These are phyloP conservation scores for Synanthedon myopaeformis DNA, from an alignment of 2,888 invertebrate species.

Conservation along the genomic window DNA sequence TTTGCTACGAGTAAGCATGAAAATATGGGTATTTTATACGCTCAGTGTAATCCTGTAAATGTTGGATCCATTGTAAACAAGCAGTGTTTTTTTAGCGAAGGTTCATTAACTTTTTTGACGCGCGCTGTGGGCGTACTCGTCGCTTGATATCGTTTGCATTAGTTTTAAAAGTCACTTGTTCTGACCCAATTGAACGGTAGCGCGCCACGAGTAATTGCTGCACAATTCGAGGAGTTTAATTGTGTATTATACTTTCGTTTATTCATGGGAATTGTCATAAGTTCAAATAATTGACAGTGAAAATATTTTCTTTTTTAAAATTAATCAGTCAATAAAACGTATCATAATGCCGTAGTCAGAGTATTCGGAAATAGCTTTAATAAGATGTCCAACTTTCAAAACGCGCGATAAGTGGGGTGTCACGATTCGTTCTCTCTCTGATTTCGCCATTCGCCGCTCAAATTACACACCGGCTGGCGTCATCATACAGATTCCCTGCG, in stretches of 20 bases:
- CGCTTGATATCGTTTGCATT: slow-evolving; percentile 56
- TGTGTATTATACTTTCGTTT: slow-evolving; percentile 6
- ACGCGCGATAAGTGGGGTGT: slow-evolving; percentile 59
- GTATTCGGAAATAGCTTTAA: slow-evolving; percentile 21
- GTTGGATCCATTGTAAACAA: slow-evolving; percentile 14
- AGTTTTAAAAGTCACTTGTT: slow-evolving; percentile 66
- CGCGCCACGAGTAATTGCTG: slow-evolving; percentile 59
- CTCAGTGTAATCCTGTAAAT: neutral
- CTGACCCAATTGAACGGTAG: slow-evolving; percentile 60
- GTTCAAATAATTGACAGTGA: too few relatives aligned
- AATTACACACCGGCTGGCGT: neutral
- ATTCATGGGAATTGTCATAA: too few relatives aligned
- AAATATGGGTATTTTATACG: neutral
- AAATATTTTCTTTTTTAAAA: too few relatives aligned
- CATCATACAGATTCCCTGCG: neutral
- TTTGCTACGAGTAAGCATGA: neutral
- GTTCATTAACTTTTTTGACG: slow-evolving; percentile 41
- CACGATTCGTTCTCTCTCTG: slow-evolving; percentile 57
- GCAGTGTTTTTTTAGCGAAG: slow-evolving; percentile 18
- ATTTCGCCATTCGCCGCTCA: slow-evolving; percentile 47
- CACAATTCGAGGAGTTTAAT: slow-evolving; percentile 32
- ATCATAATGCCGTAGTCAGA: neutral
- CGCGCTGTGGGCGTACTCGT: slow-evolving; percentile 34
- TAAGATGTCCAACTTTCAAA: slow-evolving; percentile 57
- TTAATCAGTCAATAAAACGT: neutral